These are phyloP conservation scores for Chaetops frenatus DNA, from an alignment of 2,113 vertebrate species.

Conservation along the genomic window DNA sequence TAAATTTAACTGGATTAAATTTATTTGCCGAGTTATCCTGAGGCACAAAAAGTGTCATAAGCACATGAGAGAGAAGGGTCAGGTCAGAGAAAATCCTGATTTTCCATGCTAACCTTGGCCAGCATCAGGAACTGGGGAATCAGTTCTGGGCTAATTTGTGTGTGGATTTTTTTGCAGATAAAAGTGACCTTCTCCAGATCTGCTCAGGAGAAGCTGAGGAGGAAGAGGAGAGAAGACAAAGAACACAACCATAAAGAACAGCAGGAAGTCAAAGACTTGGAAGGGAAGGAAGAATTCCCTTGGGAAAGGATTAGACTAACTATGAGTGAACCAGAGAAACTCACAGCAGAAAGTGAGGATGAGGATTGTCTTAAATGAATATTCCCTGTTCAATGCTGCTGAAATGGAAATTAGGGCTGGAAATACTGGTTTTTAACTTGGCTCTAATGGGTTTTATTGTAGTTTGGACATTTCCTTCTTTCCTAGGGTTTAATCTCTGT, in stretches of 20 bases:
- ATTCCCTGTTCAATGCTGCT: neutral
- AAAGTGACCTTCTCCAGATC: slow-evolving; percentile 74
- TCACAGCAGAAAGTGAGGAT: slow-evolving; percentile 61
- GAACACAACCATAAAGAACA: slow-evolving; percentile 24
- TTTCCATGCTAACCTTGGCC: neutral
- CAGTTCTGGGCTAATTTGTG: neutral
- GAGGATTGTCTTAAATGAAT: neutral
- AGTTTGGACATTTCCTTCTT: neutral
- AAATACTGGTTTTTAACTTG: neutral
- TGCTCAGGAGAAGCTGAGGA: slow-evolving; percentile 74
- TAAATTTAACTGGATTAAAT: no score
- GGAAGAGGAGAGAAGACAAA: slow-evolving; percentile 71
- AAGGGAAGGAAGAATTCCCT: slow-evolving; percentile 68
- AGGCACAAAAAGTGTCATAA: neutral
- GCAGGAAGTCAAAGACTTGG: slow-evolving; percentile 44
- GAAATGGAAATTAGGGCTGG: neutral
- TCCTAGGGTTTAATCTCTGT: slow-evolving; percentile 64
- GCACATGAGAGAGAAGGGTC: neutral
- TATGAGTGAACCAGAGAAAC: slow-evolving; percentile 57
- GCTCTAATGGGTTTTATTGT: neutral
- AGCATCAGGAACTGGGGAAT: neutral
- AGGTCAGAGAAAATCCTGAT: neutral
- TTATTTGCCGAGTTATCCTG: neutral
- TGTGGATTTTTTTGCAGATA: slow-evolving; percentile 55
- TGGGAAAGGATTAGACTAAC: slow-evolving; percentile 68